phyloP scores from a whole-genome alignment of 92 coral and sea anemone genomes.

The Palythoa heliodiscus region DNA sequence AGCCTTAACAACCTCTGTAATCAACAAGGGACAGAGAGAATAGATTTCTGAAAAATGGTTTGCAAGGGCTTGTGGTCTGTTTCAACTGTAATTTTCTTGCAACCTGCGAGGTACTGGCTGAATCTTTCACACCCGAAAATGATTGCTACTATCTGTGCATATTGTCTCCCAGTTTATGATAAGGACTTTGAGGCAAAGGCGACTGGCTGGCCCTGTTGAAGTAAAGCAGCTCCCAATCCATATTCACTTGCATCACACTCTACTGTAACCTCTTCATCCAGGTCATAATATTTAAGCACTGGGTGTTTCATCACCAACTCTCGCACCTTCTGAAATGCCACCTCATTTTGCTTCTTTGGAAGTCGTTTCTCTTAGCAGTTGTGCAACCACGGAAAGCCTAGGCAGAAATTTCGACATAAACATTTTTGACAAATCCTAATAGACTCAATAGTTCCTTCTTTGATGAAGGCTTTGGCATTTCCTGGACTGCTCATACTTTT shows the following conservation, averaged over 20 bases:
- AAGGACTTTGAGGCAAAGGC: background rate
- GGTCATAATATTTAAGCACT: conserved; percentile 27
- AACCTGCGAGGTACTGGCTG: background rate
- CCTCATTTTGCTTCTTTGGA: conserved; percentile 38
- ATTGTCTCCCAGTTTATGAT: background rate
- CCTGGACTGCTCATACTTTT: conserved; percentile 27
- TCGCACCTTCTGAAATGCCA: conserved; percentile 32
- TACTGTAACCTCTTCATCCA: background rate
- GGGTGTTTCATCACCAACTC: conserved; percentile 44
- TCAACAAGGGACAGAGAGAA: too few relatives aligned
- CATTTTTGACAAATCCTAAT: conserved; percentile 40
- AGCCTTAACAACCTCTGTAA: too few relatives aligned
- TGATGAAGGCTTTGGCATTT: conserved; percentile 43
- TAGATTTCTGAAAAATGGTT: too few relatives aligned
- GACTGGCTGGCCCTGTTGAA: background rate
- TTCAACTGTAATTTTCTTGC: background rate
- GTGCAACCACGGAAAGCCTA: conserved; percentile 16
- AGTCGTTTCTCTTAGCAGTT: conserved; percentile 38
- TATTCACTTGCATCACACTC: background rate
- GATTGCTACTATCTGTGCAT: background rate
- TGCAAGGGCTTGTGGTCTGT: too few relatives aligned
- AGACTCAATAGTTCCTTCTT: conserved; percentile 37
- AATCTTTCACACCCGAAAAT: background rate
- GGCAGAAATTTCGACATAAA: conserved; percentile 35
- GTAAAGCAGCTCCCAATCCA: background rate